Conservation (phyloP, 2,113 vertebrate genomes). For the Panthera uncia region DNA sequence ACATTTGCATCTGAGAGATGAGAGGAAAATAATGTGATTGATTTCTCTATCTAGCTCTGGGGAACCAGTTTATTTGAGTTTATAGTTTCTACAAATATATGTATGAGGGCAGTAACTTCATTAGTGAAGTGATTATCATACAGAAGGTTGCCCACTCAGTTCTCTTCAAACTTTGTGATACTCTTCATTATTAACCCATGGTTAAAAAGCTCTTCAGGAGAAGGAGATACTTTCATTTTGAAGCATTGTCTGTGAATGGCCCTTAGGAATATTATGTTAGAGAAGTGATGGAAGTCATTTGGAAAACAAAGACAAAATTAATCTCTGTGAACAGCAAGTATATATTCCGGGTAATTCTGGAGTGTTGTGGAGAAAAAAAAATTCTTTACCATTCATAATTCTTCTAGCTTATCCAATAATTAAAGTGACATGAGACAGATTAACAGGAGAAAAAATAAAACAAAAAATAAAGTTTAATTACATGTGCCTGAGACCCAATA, state of each 20-base stretch:
- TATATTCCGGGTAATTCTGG: background rate
- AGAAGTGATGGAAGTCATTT: background rate
- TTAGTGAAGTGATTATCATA: background rate
- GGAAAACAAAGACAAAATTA: background rate
- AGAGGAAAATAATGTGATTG: background rate
- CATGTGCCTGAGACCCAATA: background rate
- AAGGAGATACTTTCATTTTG: background rate
- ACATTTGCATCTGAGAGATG: background rate
- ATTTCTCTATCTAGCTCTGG: background rate
- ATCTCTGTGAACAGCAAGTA: background rate
- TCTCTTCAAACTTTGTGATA: background rate
- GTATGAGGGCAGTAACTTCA: background rate
- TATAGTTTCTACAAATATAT: background rate
- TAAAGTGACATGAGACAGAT: background rate
- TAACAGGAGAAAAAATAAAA: background rate
- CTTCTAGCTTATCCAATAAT: background rate
- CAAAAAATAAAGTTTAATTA: background rate
- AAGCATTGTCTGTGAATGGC: background rate
- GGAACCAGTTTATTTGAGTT: background rate
- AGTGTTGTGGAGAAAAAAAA: background rate
- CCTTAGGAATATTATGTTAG: background rate
- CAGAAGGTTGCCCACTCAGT: background rate
- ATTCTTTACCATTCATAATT: background rate
- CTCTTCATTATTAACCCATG: background rate
- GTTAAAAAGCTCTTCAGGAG: background rate